Evolutionary conservation across 1,140 invertebrate species (phyloP), one percentile per base, ranked within the genome.

Genomic region (Drosophila insularis): DNA sequence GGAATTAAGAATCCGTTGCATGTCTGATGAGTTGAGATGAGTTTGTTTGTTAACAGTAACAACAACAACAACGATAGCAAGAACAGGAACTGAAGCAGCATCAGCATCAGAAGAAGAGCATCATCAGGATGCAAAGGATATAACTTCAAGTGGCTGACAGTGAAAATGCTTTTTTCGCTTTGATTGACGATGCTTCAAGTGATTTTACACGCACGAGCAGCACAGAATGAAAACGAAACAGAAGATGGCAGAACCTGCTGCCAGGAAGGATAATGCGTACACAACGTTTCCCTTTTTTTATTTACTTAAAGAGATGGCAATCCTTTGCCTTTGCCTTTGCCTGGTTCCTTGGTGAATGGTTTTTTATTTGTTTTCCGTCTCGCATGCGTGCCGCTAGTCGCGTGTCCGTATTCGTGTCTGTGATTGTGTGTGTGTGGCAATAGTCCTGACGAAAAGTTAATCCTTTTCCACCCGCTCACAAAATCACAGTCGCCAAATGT

Each of bases 121-220:
- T 21, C 46, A 14, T 17, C 35, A 35, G 19, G 63, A 56, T 27
- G 50, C 46, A 53, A 56, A 23, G 23, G 58, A 68, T 66, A 76
- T 69, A 65, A 64, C 43, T 87, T 75, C 46, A 67, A 74, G 71
- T 67, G 59, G 35, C 59, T 54, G 40, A 23, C 32, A 61, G 73
- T 74, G 68, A 35, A 87, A 81, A 87, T 72, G 71, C 69, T 73
- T 87, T 86, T 77, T 68, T 76, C 69, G 58, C 84, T 71, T 68
- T 87, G 82, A 87, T 87, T 87, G 82, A 87, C 82, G 84, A 87
- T 67, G 84, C 82, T 77, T 79, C 75, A 81, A 87, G 79, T 87
- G 82, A 89, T 87, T 87, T 87, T 89, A 89, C 76, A 87, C 79
- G 82, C 82, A 87, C 82, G 82, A 80, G 84, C 80, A 80, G 70